Conservation (phyloP, 2,888 invertebrate species). For the Xylophagus ater region DNA sequence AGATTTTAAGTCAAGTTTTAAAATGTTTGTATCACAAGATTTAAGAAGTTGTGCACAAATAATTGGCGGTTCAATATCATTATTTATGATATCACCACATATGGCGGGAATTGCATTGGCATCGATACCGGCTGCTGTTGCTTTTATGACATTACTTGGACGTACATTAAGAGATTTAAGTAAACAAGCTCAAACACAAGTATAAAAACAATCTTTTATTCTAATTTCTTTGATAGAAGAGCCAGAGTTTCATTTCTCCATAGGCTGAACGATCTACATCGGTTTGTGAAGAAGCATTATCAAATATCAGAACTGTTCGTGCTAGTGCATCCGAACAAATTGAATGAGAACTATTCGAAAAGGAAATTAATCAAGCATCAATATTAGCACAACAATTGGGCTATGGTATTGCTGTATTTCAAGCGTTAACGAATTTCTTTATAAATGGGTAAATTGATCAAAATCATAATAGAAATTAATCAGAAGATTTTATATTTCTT, state of each 20-base stretch:
- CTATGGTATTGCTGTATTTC: constrained; percentile 84
- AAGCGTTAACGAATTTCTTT: constrained; percentile 76
- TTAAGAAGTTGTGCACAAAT: constrained; percentile 79
- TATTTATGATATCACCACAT: constrained; percentile 81
- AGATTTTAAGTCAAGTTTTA: constrained; percentile 95
- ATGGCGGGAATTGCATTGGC: constrained; percentile 74
- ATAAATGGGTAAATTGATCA: constrained; percentile 69
- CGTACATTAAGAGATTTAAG: constrained; percentile 64
- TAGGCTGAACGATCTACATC: constrained; percentile 75
- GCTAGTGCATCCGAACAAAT: constrained; percentile 88
- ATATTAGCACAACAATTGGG: constrained; percentile 68
- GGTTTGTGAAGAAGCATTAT: constrained; percentile 86
- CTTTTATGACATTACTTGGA: constrained; percentile 75
- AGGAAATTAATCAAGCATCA: constrained; percentile 64
- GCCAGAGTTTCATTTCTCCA: neutral
- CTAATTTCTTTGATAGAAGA: constrained; percentile 1
- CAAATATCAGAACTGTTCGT: constrained; percentile 87
- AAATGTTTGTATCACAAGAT: constrained; percentile 86
- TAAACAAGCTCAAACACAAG: constrained; percentile 72
- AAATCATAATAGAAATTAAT: no score
- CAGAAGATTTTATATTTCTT: no score
- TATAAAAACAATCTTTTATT: constrained; percentile 27
- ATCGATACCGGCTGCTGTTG: constrained; percentile 76
- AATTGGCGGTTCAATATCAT: constrained; percentile 37
- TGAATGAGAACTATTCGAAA: constrained; percentile 59